Evolutionary conservation across 2,113 vertebrate species (phyloP).

Genomic region (Edolisoma coerulescens): DNA sequence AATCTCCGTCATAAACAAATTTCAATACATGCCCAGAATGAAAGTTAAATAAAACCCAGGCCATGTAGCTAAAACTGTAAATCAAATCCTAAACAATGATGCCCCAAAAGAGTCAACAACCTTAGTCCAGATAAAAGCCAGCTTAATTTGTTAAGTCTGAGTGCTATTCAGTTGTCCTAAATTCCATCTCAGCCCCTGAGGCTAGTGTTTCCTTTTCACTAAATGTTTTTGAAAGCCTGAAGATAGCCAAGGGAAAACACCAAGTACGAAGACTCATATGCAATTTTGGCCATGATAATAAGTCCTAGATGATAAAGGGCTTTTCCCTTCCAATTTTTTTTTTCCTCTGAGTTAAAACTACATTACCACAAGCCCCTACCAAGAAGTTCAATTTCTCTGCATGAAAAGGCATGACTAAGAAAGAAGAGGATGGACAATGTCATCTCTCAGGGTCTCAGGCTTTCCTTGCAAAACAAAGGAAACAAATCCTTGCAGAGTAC

Average conservation of each 20-base stretch:
- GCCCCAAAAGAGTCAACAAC: background rate
- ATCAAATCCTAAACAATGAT: background rate
- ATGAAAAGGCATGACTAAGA: background rate
- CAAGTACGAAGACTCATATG: background rate
- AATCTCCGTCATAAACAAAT: background rate
- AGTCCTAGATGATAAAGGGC: background rate
- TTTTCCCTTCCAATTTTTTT: background rate
- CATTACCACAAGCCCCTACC: background rate
- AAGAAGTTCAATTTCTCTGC: background rate
- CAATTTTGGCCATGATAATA: background rate
- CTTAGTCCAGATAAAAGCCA: background rate
- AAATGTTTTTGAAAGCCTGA: background rate
- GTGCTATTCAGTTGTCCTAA: background rate
- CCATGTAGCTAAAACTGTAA: background rate
- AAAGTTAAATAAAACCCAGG: background rate
- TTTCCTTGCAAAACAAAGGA: background rate
- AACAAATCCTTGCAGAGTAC: background rate
- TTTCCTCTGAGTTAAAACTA: background rate
- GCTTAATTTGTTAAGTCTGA: background rate
- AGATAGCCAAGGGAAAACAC: background rate
- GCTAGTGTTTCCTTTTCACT: background rate
- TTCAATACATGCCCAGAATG: background rate
- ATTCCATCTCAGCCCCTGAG: constrained; percentile 5
- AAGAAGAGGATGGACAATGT: background rate
- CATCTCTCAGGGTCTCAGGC: background rate